Evolutionary conservation across 2,888 invertebrate genomes (phyloP), one percentile per base, ranked within the genome.

Genomic region (Ophraella communa): DNA sequence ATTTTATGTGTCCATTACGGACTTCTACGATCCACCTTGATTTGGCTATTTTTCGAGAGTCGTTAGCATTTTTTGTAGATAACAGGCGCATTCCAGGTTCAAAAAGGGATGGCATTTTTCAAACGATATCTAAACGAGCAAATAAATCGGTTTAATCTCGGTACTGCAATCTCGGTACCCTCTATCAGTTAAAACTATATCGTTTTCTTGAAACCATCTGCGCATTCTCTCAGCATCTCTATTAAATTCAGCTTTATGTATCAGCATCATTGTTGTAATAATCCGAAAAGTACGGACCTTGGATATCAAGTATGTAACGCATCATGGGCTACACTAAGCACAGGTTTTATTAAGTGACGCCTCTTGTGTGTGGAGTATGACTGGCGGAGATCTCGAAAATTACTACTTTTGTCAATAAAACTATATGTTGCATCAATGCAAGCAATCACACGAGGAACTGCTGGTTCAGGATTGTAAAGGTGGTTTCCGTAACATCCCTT

Each of bases 231-330:
- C 45, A 10, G 27, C 33, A 23, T 64, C 59, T 44, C 24, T 52
- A 27, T 64, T n/a, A 24, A 53, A 53, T 59, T 58, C 42, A 53
- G n/a, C n/a, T n/a, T n/a, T n/a, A n/a, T n/a, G n/a, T n/a, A n/a
- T n/a, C n/a, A n/a, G n/a, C n/a, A n/a, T n/a, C n/a, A n/a, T n/a
- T n/a, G n/a, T n/a, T n/a, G n/a, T n/a, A n/a, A n/a, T n/a, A n/a
- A 24, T 62, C 62, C 0, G 57, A 55, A n/a, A 62, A 62, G 45
- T 55, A 62, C 11, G 56, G 55, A 20, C 62, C 62, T 18, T 39
- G 55, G 30, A 55, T 58, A 5, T 51, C 35, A 3, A 63, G 42
- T n/a, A 58, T 51, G 35, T 63, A 63, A 11, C 63, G n/a, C 57
- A 49, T 63, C n/a, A n/a, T n/a, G n/a, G n/a, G 63, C 58, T 5